phyloP scores from a whole-genome alignment of 2,888 invertebrate species.

The Orthosia incerta region DNA sequence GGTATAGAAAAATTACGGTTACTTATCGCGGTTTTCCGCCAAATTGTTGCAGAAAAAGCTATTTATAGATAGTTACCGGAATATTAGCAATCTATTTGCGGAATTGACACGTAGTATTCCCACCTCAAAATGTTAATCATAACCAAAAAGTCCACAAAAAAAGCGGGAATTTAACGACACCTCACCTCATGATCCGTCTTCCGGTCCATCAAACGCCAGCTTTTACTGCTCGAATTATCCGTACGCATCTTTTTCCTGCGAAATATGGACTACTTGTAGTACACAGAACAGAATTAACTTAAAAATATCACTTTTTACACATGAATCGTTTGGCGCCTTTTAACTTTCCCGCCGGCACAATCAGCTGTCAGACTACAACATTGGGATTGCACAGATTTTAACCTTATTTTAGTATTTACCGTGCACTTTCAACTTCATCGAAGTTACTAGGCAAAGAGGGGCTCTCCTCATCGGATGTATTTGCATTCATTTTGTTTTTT shows the following conservation, averaged over 20 bases:
- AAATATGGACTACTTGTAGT: conserved; percentile 64
- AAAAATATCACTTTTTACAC: conserved; percentile 50
- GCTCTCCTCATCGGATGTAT: conserved; percentile 75
- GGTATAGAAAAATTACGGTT: neutral
- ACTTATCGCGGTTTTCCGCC: neutral
- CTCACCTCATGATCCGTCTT: conserved; percentile 86
- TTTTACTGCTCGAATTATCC: conserved; percentile 80
- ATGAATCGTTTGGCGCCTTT: conserved; percentile 83
- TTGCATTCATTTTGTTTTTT: conserved; percentile 76
- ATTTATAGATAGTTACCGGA: conserved; percentile 1
- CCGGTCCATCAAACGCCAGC: conserved; percentile 88
- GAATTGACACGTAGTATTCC: conserved; percentile 17
- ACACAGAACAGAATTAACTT: conserved; percentile 16
- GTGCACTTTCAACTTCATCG: conserved; percentile 80
- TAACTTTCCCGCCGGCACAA: conserved; percentile 87
- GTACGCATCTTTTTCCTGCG: conserved; percentile 83
- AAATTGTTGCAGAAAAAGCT: neutral
- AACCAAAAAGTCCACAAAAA: conserved; percentile 77
- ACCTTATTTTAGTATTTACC: conserved; percentile 74
- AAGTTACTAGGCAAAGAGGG: conserved; percentile 65
- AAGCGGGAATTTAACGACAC: conserved; percentile 77
- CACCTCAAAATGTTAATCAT: conserved; percentile 49
- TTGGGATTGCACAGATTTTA: conserved; percentile 61
- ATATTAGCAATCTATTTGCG: conserved; percentile 2
- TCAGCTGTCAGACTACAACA: conserved; percentile 86